phyloP scores from a whole-genome alignment of 2,113 vertebrate genomes.

The Heterotis niloticus region DNA sequence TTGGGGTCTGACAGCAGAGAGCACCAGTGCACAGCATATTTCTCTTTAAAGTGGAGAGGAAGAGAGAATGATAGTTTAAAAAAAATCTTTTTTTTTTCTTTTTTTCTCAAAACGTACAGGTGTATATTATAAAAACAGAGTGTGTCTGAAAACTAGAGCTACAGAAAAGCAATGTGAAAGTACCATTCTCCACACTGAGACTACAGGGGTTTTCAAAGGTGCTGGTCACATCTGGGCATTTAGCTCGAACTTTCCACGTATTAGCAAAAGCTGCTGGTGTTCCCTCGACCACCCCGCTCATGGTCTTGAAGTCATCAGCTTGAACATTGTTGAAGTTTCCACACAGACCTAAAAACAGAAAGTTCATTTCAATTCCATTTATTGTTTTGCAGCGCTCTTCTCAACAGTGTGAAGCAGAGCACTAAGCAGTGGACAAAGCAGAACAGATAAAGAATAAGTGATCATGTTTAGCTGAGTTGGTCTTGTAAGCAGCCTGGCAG shows the following conservation, averaged over 20 bases:
- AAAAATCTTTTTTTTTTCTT: background rate
- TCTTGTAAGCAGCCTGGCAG: too few species aligned
- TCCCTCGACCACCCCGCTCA: slow-evolving; percentile 55
- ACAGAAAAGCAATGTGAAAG: too few species aligned
- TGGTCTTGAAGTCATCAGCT: slow-evolving; percentile 58
- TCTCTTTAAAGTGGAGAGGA: slow-evolving; percentile 61
- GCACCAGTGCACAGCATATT: slow-evolving; percentile 79
- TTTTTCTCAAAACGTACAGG: background rate
- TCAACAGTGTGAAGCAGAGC: too few species aligned
- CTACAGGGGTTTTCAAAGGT: slow-evolving; percentile 57
- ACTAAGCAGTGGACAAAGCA: too few species aligned
- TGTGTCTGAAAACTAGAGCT: background rate
- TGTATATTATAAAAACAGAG: background rate
- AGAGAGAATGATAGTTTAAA: background rate
- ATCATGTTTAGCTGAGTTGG: too few species aligned
- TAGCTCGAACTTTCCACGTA: slow-evolving; percentile 57
- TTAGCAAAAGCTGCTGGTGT: slow-evolving; percentile 60
- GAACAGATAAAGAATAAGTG: too few species aligned
- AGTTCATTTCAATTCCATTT: background rate
- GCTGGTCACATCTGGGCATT: slow-evolving; percentile 49
- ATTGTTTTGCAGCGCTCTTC: too few species aligned
- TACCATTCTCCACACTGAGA: slow-evolving; percentile 62
- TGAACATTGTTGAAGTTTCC: slow-evolving; percentile 64
- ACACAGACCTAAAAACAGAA: slow-evolving; percentile 55
- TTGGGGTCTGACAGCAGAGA: slow-evolving; percentile 58